Evolutionary conservation across 1,140 invertebrate species (phyloP).

Genomic region (Argopecten irradians): DNA sequence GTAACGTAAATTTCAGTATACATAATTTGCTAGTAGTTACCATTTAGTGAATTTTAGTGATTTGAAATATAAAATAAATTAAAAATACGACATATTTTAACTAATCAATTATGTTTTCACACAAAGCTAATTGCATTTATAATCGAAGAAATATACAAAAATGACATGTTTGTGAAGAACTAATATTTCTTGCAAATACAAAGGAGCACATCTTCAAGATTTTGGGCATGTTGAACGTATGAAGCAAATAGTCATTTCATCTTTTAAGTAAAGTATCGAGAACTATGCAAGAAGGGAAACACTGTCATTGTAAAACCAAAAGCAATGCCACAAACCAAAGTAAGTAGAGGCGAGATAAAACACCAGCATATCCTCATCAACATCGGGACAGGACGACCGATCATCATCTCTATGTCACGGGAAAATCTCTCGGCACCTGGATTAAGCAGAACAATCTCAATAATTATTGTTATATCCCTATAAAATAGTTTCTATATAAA

Average conservation of each 20-base stretch:
- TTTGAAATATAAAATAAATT: no score
- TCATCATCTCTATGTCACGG: conserved; percentile 69
- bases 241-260: neutral
- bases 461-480: no score
- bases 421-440: conserved; percentile 60
- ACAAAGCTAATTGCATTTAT: no score
- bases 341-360: conserved; percentile 85
- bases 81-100: no score
- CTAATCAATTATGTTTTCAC: no score
- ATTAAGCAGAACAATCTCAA: neutral
- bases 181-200: neutral
- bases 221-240: neutral
- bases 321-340: conserved; percentile 78
- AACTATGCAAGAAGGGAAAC: neutral
- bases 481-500: no score
- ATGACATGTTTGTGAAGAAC: neutral
- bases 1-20: no score
- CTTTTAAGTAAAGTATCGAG: neutral
- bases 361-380: conserved; percentile 88
- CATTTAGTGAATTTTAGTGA: no score
- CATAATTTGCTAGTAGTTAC: no score
- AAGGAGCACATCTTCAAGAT: neutral
- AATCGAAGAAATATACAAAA: neutral
- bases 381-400: conserved; percentile 53
- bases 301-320: neutral